These are phyloP conservation scores for Excalfactoria chinensis DNA, from an alignment of 2,113 vertebrate species.

Conservation along the genomic window DNA sequence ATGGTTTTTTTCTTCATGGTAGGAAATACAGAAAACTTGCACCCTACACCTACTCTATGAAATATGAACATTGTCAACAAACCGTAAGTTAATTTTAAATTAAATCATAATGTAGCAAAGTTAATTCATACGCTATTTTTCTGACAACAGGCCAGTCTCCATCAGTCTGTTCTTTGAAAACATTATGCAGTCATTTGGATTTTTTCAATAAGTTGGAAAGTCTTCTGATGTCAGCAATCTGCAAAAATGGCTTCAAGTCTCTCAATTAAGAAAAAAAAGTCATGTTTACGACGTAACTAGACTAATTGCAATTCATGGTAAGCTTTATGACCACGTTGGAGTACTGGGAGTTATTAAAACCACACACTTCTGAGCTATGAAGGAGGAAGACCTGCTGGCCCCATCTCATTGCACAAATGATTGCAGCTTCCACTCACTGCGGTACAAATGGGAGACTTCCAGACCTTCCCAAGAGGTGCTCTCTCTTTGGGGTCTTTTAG, in stretches of 20 bases:
- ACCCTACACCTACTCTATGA: constrained; percentile 73
- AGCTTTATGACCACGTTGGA: not conserved
- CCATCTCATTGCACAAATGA: not conserved
- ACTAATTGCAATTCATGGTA: constrained; percentile 36
- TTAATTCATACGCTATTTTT: constrained; percentile 62
- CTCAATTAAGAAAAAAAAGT: constrained; percentile 42
- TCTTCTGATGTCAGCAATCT: constrained; percentile 36
- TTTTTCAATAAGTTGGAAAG: constrained; percentile 55
- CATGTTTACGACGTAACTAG: constrained; percentile 26
- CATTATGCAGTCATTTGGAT: not conserved
- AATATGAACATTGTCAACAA: constrained; percentile 71
- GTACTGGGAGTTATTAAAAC: constrained; percentile 21
- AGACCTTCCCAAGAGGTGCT: constrained; percentile 4
- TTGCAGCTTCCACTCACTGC: constrained; percentile 21
- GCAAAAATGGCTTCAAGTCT: constrained; percentile 39
- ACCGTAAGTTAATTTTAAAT: constrained; percentile 66
- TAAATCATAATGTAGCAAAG: constrained; percentile 63
- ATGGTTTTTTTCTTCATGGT: constrained; percentile 69
- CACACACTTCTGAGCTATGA: not conserved
- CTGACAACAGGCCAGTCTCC: constrained; percentile 45
- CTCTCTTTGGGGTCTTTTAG: not conserved
- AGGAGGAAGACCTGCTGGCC: not conserved
- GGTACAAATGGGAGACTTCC: constrained; percentile 9
- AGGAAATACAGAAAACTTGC: constrained; percentile 73
- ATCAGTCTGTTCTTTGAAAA: constrained; percentile 35